phyloP scores from a whole-genome alignment of 2,797 vertebrate genomes.

The Mormyrus proboscirostris region DNA sequence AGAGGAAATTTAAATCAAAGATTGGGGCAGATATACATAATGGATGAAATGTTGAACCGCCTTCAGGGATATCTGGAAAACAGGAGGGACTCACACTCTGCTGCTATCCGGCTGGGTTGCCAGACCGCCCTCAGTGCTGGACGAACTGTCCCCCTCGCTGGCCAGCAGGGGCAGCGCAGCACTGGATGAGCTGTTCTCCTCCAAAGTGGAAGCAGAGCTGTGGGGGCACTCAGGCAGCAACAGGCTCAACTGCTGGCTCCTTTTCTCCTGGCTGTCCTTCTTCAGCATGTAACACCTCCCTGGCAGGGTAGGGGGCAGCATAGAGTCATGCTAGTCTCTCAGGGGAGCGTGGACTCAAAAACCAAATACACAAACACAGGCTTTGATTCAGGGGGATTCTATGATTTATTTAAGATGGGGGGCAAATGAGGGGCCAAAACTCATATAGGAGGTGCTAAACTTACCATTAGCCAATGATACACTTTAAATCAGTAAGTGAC shows the following conservation, averaged over 20 bases:
- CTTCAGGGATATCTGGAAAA: background rate
- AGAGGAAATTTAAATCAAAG: background rate
- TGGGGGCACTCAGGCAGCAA: slow-evolving; percentile 86
- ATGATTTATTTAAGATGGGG: background rate
- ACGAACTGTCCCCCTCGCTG: slow-evolving; percentile 81
- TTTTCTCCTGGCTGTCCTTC: slow-evolving; percentile 68
- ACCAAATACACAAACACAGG: background rate
- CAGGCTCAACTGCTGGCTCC: slow-evolving; percentile 72
- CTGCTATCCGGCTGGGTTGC: slow-evolving; percentile 60
- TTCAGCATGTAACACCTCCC: slow-evolving; percentile 67
- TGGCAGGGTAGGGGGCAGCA: slow-evolving; percentile 38
- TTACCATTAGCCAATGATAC: background rate
- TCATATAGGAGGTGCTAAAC: background rate
- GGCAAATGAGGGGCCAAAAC: background rate
- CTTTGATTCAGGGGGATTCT: background rate
- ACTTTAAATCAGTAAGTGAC: background rate
- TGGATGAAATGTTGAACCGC: background rate
- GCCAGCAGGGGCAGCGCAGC: slow-evolving; percentile 84
- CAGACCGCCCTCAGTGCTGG: slow-evolving; percentile 64
- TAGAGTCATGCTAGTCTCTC: background rate
- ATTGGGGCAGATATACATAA: background rate
- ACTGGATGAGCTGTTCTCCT: slow-evolving; percentile 90
- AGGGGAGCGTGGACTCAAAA: background rate
- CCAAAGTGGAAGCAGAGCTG: slow-evolving; percentile 89
- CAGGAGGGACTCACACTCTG: slow-evolving; percentile 66